Conservation (phyloP, 2,797 vertebrate genomes). For the Etheostoma perlongum region DNA sequence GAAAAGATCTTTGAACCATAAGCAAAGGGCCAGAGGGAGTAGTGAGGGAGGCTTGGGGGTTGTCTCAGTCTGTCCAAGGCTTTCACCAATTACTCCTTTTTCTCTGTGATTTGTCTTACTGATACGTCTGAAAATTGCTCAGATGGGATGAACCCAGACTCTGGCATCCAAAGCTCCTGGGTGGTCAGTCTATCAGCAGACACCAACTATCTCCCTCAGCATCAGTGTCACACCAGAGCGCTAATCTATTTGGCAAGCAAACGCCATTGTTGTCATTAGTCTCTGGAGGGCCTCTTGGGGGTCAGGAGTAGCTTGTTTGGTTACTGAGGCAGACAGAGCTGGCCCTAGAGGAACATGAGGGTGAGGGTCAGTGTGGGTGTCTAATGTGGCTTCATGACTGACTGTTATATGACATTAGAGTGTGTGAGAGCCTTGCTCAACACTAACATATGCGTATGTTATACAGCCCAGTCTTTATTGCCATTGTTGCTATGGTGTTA, state of each 20-base stretch:
- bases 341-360: conserved; percentile 54
- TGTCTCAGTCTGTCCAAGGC: conserved; percentile 40
- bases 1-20: conserved; percentile 68
- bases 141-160: conserved; percentile 70
- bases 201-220: conserved; percentile 58
- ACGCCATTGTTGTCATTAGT: conserved; percentile 73
- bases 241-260: conserved; percentile 82
- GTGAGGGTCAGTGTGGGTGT: conserved; percentile 48
- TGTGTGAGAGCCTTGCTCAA: conserved; percentile 36
- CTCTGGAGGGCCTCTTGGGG: conserved; percentile 66
- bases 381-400: conserved; percentile 43
- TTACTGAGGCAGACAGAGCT: conserved; percentile 70
- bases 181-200: conserved; percentile 81
- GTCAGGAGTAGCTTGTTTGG: conserved; percentile 79
- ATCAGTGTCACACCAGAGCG: conserved; percentile 67
- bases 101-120: conserved; percentile 72
- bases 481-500: conserved; percentile 46
- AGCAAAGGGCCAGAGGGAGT: conserved; percentile 36
- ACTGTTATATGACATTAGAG: conserved; percentile 48
- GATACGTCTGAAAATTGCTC: conserved; percentile 73
- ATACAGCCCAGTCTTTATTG: conserved; percentile 27
- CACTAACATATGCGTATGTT: conserved; percentile 24
- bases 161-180: conserved; percentile 71
- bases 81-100: conserved; percentile 67
- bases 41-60: conserved; percentile 42